Percentiles rank a stretch among this genome's conserved stretches.
Conservation (phyloP, 2,888 invertebrate genomes). For the Xestobium rufovillosum region DNA sequence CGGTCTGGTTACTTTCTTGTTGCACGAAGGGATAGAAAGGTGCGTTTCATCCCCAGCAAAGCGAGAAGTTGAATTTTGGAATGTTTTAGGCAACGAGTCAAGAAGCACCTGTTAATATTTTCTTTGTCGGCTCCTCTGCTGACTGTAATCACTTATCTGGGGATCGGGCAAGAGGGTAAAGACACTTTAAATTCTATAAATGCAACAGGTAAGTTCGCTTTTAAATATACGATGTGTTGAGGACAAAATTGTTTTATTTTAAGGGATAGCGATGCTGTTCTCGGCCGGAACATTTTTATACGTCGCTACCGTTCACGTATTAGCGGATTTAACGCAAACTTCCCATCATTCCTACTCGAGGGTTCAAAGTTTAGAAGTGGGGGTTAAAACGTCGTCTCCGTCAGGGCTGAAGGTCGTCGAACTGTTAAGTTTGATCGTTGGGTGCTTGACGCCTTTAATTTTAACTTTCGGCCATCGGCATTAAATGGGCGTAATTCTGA, state of each 20-base stretch:
- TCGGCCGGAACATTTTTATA: slow-evolving; percentile 98
- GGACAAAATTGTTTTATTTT: slow-evolving; percentile 20
- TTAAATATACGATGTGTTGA: slow-evolving; percentile 4
- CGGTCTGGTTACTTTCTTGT: slow-evolving; percentile 92
- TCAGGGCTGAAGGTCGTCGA: slow-evolving; percentile 67
- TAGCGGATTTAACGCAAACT: slow-evolving; percentile 81
- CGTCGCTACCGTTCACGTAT: slow-evolving; percentile 96
- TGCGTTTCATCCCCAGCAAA: slow-evolving; percentile 28
- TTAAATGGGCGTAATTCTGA: no score
- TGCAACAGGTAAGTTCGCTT: slow-evolving; percentile 64
- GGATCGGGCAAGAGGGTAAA: slow-evolving; percentile 88
- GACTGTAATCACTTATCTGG: slow-evolving; percentile 86
- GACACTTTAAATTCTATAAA: slow-evolving; percentile 83
- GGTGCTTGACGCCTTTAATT: slow-evolving; percentile 80
- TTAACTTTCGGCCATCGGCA: slow-evolving; percentile 91
- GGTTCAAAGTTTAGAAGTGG: slow-evolving; percentile 37
- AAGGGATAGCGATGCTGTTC: slow-evolving; percentile 91
- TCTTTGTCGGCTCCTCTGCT: slow-evolving; percentile 86
- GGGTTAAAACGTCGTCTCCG: slow-evolving; percentile 22
- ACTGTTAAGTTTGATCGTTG: slow-evolving; percentile 73
- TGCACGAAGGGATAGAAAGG: slow-evolving; percentile 91
- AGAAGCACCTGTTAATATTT: slow-evolving; percentile 85
- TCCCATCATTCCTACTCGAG: slow-evolving; percentile 39
- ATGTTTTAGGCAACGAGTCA: slow-evolving; percentile 59
- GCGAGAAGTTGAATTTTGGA: slow-evolving; percentile 5